Base-by-base conservation (phyloP, 2,888 invertebrate genomes). In the Lamproptera curius region DNA sequence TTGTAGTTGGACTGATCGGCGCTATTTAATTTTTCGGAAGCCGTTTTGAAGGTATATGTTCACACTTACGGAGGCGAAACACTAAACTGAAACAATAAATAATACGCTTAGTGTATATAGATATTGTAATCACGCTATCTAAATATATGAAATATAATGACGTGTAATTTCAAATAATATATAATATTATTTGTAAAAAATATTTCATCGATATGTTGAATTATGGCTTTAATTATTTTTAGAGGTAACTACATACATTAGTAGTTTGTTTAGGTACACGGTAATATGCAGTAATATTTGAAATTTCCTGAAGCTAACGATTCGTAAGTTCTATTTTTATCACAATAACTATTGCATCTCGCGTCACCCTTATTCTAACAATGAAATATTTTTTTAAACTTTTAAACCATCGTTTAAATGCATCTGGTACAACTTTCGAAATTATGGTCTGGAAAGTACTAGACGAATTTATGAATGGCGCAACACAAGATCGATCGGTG, bases 1-100 rank as follows among this genome's bases (percentile, higher is more conserved):
- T 71, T 80, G 81, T 87, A 87, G 71, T 84, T 87, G 40, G 77
- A 76, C 55, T 83, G 77, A 23, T 76, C 76, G 62, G 80, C 73
- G 23, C 73, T 54, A 58, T 77, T 83, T 57, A 85, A 54, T 53
- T 77, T 82, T 66, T 83, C 67, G 56, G 81, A 63, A 61, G 75
- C 83, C 86, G 80, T 85, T 77, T 76, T 84, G 73, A 65, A 52
- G 26, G 64, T 57, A 42, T 58, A 54, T 61, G 63, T 57, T 62
- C 43, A 52, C 55, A 61, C 63, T 65, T 65, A 65, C 75, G 69
- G 66, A 65, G 62, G 51, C 50, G 33, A 54, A 59, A 54, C 52
- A 50, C 55, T 31, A 40, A 56, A 46, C 75, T 76, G 74, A 44
- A 74, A 71, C 54, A 60, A 65, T n/a, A n/a, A n/a, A n/a, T n/a